Evolutionary conservation across 1,140 invertebrate species (phyloP), one percentile per base, ranked within the genome.

Genomic region (Caenorhabditis briggsae): DNA sequence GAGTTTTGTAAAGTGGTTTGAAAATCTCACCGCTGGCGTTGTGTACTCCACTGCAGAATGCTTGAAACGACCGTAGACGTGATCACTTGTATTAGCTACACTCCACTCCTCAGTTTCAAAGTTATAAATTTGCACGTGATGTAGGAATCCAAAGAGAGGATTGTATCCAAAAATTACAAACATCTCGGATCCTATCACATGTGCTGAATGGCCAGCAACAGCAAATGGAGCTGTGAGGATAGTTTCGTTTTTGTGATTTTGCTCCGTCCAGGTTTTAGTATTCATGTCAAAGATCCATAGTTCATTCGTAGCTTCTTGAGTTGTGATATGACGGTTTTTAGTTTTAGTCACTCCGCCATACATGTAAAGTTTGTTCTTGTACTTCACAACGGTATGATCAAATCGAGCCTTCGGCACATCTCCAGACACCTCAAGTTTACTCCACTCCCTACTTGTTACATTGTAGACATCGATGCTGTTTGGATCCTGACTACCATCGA

Each of bases 151-250:
- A 46, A 89, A 84, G 61, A 85, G 89, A 41, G 90, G 90, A 70
- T 91, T 92, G 85, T 92, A 92, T 12, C 91, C 91, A 83, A 92
- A 92, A 58, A 92, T 85, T 2, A 91, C 84, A 85, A 89, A 91
- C 91, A 92, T 92, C 55, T 92, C 86, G 12, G 91, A 82, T 9
- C 87, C 89, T 65, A 92, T 86, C 12, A 92, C 89, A 82, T 92
- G 92, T 48, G 92, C 92, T 20, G 91, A 89, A 84, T 92, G 91
- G 25, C 91, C 91, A 53, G 90, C 88, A 25, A 91, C 91, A 14
- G 92, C 90, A 16, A 87, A 70, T 20, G 91, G 91, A 41, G 91
- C 55, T 16, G 85, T 85, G 8, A 65, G 61, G 20, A 84, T 14
- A 25, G 83, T 86, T 8, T 86, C 86, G 48, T 89, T 88, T 23